Conservation (phyloP, 2,113 vertebrate species). For the Aegithalos caudatus region DNA sequence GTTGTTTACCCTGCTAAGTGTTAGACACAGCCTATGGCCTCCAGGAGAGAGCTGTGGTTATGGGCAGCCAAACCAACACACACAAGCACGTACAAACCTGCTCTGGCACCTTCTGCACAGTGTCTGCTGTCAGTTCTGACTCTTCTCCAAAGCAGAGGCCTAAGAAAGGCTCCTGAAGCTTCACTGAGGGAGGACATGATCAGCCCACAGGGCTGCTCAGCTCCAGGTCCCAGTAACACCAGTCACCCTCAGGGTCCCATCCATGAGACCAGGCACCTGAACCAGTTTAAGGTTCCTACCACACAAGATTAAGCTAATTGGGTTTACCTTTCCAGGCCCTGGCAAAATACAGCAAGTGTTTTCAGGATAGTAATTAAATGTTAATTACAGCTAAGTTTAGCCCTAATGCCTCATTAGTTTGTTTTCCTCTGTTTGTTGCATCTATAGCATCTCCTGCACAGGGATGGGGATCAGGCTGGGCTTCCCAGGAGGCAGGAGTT, state of each 20-base stretch:
- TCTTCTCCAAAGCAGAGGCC: background rate
- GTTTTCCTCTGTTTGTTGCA: constrained; percentile 57
- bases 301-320: constrained; percentile 45
- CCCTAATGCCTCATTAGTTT: constrained; percentile 66
- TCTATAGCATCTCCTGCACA: background rate
- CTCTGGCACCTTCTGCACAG: background rate
- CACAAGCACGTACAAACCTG: background rate
- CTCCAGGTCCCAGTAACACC: background rate
- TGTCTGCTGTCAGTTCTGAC: background rate
- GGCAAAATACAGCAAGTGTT: constrained; percentile 53
- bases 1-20: background rate
- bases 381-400: constrained; percentile 68
- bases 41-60: background rate
- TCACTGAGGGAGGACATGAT: background rate
- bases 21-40: background rate
- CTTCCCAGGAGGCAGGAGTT: background rate
- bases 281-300: background rate
- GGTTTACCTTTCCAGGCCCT: constrained; percentile 37
- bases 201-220: background rate
- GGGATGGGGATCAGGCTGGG: background rate
- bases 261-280: background rate
- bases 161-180: background rate
- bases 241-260: background rate
- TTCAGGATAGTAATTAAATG: constrained; percentile 58
- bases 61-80: background rate